Evolutionary conservation across 2,888 invertebrate genomes (phyloP), one percentile per base, ranked within the genome.

Genomic region (Tipula confusa): DNA sequence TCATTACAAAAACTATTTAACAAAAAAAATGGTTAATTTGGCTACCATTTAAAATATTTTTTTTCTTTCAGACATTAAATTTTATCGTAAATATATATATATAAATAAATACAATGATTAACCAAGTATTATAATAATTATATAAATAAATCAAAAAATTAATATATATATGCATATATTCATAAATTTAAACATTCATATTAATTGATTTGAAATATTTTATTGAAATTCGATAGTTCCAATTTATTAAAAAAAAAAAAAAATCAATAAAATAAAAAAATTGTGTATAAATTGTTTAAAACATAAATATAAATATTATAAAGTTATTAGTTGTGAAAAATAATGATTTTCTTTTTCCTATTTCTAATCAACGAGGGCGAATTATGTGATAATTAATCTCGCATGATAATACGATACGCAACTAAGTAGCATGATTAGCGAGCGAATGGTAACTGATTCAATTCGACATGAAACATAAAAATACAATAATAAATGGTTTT

Each of bases 241-340:
- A 64, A 18, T 64, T 64, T 64, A 64, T 64, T 64, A 11, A 18
- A 64, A 64, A 48, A 48, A 15, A 48, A 64, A 18, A 18, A 64
- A 11, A 24, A 64, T 64, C 24, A 64, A 24, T 64, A 24, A 64
- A 64, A 64, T 43, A 15, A 64, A n/a, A n/a, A 11, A 64, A 64
- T 64, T 64, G 64, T 64, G 64, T 64, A 64, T 64, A 64, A 64
- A 64, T 64, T 64, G 64, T 64, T 64, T 64, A 64, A 64, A 64
- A 24, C 18, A 64, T 24, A 64, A 43, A 43, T 64, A 64, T 64
- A 64, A 64, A 64, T 64, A 43, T 15, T 43, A 64, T 64, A 64
- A 64, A 64, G 24, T 64, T 64, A 64, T 64, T 64, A 64, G 64
- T 64, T 64, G 64, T 64, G 64, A 64, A 64, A n/a, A 64, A 24